Conservation (phyloP, 2,888 invertebrate species). For the Leptinotarsa haldemani region DNA sequence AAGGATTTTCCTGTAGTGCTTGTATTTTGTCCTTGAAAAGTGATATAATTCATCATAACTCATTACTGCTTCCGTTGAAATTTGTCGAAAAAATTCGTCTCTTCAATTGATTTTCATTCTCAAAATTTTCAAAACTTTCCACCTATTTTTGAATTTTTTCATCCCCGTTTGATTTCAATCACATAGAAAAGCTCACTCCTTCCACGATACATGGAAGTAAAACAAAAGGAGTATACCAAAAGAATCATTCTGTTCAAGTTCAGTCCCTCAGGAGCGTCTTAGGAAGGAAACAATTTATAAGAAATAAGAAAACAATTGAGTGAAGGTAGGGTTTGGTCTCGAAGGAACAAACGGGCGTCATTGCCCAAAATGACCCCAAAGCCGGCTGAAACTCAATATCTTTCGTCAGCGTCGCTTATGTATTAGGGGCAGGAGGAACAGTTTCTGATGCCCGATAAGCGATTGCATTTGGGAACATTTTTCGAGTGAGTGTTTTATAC, state of each 20-base stretch:
- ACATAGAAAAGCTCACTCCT: slow-evolving; percentile 31
- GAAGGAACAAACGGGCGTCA: slow-evolving; percentile 52
- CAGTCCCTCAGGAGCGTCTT: slow-evolving; percentile 54
- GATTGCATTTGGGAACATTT: neutral
- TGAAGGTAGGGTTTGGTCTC: slow-evolving; percentile 59
- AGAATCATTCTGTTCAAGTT: slow-evolving; percentile 61
- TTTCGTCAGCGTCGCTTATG: slow-evolving; percentile 42
- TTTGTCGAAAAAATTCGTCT: neutral
- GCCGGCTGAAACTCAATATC: slow-evolving; percentile 43
- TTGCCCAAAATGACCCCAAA: slow-evolving; percentile 52
- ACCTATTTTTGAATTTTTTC: neutral
- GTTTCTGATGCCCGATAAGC: neutral
- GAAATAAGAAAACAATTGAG: slow-evolving; percentile 64
- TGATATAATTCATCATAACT: too few species aligned
- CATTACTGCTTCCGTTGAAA: too few species aligned
- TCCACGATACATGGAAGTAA: slow-evolving; percentile 31
- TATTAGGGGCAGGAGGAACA: slow-evolving; percentile 30
- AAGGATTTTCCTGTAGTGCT: too few species aligned
- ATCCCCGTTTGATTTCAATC: slow-evolving; percentile 26
- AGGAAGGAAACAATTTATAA: slow-evolving; percentile 63
- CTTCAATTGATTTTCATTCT: neutral
- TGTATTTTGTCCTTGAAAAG: too few species aligned
- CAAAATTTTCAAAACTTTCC: neutral
- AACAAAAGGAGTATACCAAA: slow-evolving; percentile 53
- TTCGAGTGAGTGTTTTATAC: neutral